Evolutionary conservation across 2,888 invertebrate species (phyloP).

Genomic region (Sphaeridia pumilis): DNA sequence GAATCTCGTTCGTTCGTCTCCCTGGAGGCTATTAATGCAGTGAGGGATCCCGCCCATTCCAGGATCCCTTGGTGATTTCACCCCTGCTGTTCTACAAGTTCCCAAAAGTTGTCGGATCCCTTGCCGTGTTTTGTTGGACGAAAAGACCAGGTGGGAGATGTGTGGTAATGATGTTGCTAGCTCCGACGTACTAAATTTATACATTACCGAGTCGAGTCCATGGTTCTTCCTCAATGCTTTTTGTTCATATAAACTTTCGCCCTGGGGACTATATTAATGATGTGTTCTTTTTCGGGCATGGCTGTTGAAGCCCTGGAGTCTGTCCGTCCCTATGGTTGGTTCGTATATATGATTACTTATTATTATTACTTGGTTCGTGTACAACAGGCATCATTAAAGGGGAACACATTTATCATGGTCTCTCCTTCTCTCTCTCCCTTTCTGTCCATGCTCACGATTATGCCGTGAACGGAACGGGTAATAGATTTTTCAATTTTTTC

Average conservation of each 20-base stretch:
- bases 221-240: too few relatives aligned
- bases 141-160: neutral
- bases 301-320: neutral
- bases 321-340: neutral
- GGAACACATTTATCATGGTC: too few relatives aligned
- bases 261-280: slow-evolving; percentile 3
- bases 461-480: too few relatives aligned
- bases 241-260: too few relatives aligned
- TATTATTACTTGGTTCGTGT: too few relatives aligned
- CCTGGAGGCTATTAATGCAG: neutral
- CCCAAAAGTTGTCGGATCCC: too few relatives aligned
- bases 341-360: too few relatives aligned
- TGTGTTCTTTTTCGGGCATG: neutral
- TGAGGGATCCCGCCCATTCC: slow-evolving; percentile 1
- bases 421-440: too few relatives aligned
- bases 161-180: neutral
- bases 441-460: too few relatives aligned
- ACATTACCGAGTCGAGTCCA: too few relatives aligned
- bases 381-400: too few relatives aligned
- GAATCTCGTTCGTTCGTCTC: neutral
- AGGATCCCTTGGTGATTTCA: neutral
- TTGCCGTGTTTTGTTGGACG: neutral
- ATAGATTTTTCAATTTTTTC: too few relatives aligned
- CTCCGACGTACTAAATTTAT: slow-evolving; percentile 1
- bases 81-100: slow-evolving; percentile 1